Evolutionary conservation across 1,140 invertebrate species (phyloP), one percentile per base, ranked within the genome.

Genomic region (Metopolophium dirhodum): DNA sequence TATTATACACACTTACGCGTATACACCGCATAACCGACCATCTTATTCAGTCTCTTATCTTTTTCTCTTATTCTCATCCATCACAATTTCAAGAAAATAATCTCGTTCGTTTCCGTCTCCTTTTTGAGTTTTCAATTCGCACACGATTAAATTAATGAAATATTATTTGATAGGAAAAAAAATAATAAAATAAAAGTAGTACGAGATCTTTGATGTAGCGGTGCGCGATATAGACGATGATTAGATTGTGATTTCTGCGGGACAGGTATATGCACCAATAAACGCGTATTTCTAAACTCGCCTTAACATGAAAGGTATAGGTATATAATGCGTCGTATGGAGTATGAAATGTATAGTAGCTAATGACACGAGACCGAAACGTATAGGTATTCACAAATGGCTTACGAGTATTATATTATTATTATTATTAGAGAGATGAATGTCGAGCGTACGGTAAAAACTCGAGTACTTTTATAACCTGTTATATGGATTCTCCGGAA

Each of bases 61-160:
- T 68, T 77, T n/a, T 92, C 57, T 90, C n/a, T 83, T 49, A 3
- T 35, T n/a, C n/a, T 51, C 77, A 92, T 92, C 91, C 61, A 92
- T 92, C 91, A 92, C 88, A 41, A 89, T 57, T 89, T 37, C 41
- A 89, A 57, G 88, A 57, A 89, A 89, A 89, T 47, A 77, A 77
- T 91, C 45, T 47, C 61, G 41, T 91, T 2, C 45, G 47, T 82
- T 77, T 91, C 90, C 20, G 61, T 77, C 35, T 82, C 2, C 30
- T 35, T n/a, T 77, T 77, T 77, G 47, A 89, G 87, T 89, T 89
- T 37, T 35, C 47, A 89, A 89, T 89, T 89, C 47, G n/a, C n/a
- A 54, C 30, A n/a, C 2, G 47, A n/a, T 54, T 54, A 54, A 7
- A n/a, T 20, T 30, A 51, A 51, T 51, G 47, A 89, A 54, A 89